Percentiles rank a stretch among this genome's conserved stretches.
Conservation (phyloP, 23 tunicate species). For the Halocynthia roretzi region DNA sequence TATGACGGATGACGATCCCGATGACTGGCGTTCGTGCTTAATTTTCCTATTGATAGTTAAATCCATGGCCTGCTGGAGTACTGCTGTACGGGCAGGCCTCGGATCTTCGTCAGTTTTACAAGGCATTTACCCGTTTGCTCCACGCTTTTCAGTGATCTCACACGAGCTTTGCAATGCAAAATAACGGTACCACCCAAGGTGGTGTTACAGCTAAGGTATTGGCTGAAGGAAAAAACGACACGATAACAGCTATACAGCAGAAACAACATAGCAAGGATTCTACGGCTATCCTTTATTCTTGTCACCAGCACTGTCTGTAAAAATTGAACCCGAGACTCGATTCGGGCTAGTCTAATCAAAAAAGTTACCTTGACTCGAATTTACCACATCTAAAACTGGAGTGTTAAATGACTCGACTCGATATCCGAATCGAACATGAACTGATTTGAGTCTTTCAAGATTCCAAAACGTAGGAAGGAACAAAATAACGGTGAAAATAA, state of each 20-base stretch:
- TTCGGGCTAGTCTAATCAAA: too few relatives aligned
- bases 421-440: too few relatives aligned
- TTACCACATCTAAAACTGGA: too few relatives aligned
- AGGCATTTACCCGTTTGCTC: slow-evolving; percentile 44
- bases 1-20: not conserved
- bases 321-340: too few relatives aligned
- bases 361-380: too few relatives aligned
- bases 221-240: not conserved
- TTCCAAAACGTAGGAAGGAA: too few relatives aligned
- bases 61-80: slow-evolving; percentile 64
- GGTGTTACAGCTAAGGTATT: not conserved
- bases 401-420: too few relatives aligned
- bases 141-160: too few relatives aligned
- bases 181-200: slow-evolving; percentile 11
- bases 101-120: slow-evolving; percentile 55
- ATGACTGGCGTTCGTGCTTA: slow-evolving; percentile 19
- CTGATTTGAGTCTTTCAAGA: too few relatives aligned
- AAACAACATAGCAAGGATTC: not conserved
- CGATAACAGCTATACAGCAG: not conserved
- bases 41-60: slow-evolving; percentile 48
- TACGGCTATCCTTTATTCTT: slow-evolving; percentile 6
- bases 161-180: too few relatives aligned
- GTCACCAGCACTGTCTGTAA: not conserved
- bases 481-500: too few relatives aligned
- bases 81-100: slow-evolving; percentile 30